Base-by-base conservation (phyloP, 2,888 invertebrate species). In the Cyrtodaria siliqua region DNA sequence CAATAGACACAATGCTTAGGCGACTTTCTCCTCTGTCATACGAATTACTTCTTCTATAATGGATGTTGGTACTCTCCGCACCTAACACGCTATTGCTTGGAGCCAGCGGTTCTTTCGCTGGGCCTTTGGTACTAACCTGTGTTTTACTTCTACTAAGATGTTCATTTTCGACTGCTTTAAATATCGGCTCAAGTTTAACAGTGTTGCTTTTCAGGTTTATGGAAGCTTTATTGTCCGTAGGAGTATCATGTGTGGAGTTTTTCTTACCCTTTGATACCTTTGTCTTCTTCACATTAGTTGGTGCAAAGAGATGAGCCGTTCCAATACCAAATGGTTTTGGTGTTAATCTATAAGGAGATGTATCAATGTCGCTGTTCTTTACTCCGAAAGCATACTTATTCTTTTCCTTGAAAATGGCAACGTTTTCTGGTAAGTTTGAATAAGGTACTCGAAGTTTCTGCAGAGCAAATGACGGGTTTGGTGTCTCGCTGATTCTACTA, bases 371-470 rank as follows among this genome's bases (percentile, higher is more conserved):
- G 14, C 27, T 55, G 24, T 26, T 18, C 29, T 72, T 79, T 9
- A 87, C 76, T 40, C 84, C 83, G 50, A 87, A 82, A 8, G 80
- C 66, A 50, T 84, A 84, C 56, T 80, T 70, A 52, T 84, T 78
- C 50, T 84, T 83, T 72, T 86, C 82, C 42, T 83, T 77, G 18
- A 82, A 79, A 18, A 87, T 73, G 8, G 82, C 73, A 23, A 87
- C 67, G 59, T 55, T 86, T 24, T 86, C 84, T 2, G 87, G 86
- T 18, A 86, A 61, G 72, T 86, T 87, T 20, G 86, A 82, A 38
- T 83, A 79, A 12, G 83, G 72, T 24, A 87, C 83, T 52, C 66
- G 80, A 2, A 78, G 70, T 53, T 81, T 71, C 16, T 83, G 80
- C 16, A 86, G 49, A 2, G 82, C 64, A 60, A 86, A 83, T 1